phyloP scores from a whole-genome alignment of 2,113 vertebrate genomes.

The Salvelinus fontinalis region DNA sequence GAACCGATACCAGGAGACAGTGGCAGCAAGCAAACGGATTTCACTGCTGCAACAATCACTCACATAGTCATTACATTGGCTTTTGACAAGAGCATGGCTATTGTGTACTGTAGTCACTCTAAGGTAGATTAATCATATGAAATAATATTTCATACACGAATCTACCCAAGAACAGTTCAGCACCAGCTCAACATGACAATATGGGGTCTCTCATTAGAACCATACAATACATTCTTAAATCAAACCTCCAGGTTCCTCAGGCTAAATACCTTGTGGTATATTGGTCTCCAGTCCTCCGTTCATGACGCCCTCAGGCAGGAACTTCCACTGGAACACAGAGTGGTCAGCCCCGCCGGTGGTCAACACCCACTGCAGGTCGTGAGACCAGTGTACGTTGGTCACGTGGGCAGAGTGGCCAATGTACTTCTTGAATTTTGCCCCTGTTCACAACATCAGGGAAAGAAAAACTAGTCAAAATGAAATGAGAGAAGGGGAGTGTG shows the following conservation, averaged over 20 bases:
- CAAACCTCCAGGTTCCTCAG: no score
- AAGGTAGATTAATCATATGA: no score
- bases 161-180: no score
- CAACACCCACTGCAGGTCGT: constrained; percentile 93
- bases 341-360: constrained; percentile 96
- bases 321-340: constrained; percentile 96
- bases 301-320: constrained; percentile 91
- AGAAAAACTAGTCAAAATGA: constrained; percentile 1
- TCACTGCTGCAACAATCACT: no score
- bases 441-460: constrained; percentile 59
- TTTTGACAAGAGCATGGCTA: no score
- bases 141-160: no score
- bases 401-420: constrained; percentile 95
- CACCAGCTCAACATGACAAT: no score
- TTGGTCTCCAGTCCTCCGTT: constrained; percentile 84
- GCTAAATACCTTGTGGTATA: constrained; percentile 77
- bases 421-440: constrained; percentile 94
- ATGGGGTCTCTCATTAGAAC: no score
- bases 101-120: no score
- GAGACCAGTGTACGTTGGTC: constrained; percentile 95
- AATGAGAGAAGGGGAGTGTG: neutral
- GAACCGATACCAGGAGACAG: neutral
- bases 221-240: no score
- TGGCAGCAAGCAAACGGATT: neutral
- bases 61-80: no score